Percentiles rank a stretch among this genome's conserved stretches.
Evolutionary conservation across 2,888 invertebrate species (phyloP).

Genomic region (Drosophila sordidula): DNA sequence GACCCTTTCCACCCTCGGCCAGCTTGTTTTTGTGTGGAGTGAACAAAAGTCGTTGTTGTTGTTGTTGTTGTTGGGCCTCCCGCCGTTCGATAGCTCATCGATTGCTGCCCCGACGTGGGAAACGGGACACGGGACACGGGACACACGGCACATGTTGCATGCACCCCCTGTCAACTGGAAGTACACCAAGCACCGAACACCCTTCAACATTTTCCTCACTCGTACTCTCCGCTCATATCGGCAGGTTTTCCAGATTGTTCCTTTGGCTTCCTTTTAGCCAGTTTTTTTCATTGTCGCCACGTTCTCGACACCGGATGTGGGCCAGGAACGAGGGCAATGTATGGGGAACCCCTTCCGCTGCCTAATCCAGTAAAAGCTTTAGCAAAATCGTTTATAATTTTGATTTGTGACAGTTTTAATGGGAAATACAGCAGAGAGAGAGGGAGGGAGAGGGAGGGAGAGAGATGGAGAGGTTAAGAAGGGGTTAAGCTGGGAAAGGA

Average conservation of each 20-base stretch:
- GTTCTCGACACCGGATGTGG: not conserved
- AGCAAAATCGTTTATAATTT: not conserved
- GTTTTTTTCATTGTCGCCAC: too few species aligned
- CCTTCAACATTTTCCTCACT: not conserved
- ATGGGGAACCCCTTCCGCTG: not conserved
- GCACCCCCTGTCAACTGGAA: constrained; percentile 2
- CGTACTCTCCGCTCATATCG: not conserved
- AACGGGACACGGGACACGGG: not conserved
- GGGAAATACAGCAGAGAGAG: too few species aligned
- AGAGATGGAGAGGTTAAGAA: too few species aligned
- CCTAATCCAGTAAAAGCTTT: not conserved
- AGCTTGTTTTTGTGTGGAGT: not conserved
- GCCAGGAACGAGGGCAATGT: not conserved
- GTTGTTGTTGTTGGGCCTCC: not conserved
- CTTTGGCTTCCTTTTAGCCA: constrained; percentile 8
- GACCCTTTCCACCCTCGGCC: too few species aligned
- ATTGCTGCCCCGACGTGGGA: constrained; percentile 15
- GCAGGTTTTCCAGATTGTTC: constrained; percentile 1
- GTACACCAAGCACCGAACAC: too few species aligned
- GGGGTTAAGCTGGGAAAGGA: too few species aligned
- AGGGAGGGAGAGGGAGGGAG: too few species aligned
- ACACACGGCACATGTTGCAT: constrained; percentile 53
- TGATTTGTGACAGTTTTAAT: not conserved
- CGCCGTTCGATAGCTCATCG: constrained; percentile 49
- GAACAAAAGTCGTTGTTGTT: constrained; percentile 1